These are phyloP conservation scores for Tubiluchus corallicola DNA, from an alignment of 2,888 invertebrate species.

Conservation along the genomic window DNA sequence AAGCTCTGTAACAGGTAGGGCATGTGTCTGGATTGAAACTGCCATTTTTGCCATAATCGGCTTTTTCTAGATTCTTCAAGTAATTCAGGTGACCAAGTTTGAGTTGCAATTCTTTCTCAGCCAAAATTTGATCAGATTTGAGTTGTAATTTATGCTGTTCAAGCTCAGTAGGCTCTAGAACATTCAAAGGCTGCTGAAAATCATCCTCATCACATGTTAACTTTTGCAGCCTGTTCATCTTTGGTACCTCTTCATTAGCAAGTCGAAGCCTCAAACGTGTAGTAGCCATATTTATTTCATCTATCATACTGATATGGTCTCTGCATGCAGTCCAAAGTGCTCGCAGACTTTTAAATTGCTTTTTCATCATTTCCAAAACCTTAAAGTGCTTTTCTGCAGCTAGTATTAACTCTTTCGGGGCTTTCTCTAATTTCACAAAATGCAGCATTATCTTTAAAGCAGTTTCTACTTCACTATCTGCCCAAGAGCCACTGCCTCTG, in stretches of 20 bases:
- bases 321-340: slow-evolving; percentile 7
- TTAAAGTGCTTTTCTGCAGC: slow-evolving; percentile 37
- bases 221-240: too few relatives aligned
- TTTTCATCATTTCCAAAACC: slow-evolving; percentile 40
- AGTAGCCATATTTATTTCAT: slow-evolving; percentile 53
- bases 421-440: slow-evolving; percentile 17
- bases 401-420: too few relatives aligned
- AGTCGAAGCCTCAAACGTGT: slow-evolving; percentile 36
- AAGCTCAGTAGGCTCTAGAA: too few relatives aligned
- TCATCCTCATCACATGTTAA: too few relatives aligned
- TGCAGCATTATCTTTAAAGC: slow-evolving; percentile 34
- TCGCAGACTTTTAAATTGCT: slow-evolving; percentile 38
- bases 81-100: slow-evolving; percentile 45
- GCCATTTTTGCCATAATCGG: slow-evolving; percentile 32
- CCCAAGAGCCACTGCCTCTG: slow-evolving; percentile 43
- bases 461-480: slow-evolving; percentile 39
- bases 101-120: slow-evolving; percentile 31
- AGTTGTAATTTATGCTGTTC: slow-evolving; percentile 20
- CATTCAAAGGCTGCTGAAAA: too few relatives aligned
- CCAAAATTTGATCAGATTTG: slow-evolving; percentile 21
- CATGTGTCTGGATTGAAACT: slow-evolving; percentile 41
- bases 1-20: slow-evolving; percentile 44
- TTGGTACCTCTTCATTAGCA: slow-evolving; percentile 28
- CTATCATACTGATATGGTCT: slow-evolving; percentile 36
- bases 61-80: slow-evolving; percentile 38